These are phyloP conservation scores for Lagorchestes hirsutus DNA, from an alignment of 2,797 vertebrate species.

Conservation along the genomic window DNA sequence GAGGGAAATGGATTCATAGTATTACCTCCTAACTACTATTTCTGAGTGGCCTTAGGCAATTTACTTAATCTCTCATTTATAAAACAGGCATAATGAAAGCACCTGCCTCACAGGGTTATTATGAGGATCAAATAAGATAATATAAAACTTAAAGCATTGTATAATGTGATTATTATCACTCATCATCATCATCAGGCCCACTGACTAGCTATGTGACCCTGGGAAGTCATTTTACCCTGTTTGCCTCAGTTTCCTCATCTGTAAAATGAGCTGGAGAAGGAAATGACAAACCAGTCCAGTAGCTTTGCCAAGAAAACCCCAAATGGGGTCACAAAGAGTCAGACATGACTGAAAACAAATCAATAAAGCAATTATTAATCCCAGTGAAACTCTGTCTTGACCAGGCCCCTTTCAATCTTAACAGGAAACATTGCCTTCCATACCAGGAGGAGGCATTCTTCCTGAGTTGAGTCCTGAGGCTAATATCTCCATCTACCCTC, in stretches of 20 bases:
- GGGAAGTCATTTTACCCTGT: neutral
- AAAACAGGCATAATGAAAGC: neutral
- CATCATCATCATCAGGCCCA: neutral
- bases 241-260: neutral
- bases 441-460: neutral
- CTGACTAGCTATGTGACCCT: neutral
- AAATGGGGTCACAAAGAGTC: neutral
- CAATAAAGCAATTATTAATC: neutral
- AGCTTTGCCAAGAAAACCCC: neutral
- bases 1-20: neutral
- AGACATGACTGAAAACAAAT: neutral
- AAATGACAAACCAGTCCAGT: neutral
- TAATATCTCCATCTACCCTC: neutral
- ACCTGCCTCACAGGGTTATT: neutral
- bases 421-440: neutral
- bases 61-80: neutral
- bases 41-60: neutral
- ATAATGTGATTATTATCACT: neutral
- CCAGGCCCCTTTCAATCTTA: neutral
- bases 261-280: neutral
- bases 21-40: neutral
- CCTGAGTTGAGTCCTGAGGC: neutral
- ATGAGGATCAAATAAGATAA: neutral
- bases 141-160: neutral
- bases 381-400: neutral